These are phyloP conservation scores for Oophaga pumilio DNA, from an alignment of 2,113 vertebrate species.

Conservation along the genomic window DNA sequence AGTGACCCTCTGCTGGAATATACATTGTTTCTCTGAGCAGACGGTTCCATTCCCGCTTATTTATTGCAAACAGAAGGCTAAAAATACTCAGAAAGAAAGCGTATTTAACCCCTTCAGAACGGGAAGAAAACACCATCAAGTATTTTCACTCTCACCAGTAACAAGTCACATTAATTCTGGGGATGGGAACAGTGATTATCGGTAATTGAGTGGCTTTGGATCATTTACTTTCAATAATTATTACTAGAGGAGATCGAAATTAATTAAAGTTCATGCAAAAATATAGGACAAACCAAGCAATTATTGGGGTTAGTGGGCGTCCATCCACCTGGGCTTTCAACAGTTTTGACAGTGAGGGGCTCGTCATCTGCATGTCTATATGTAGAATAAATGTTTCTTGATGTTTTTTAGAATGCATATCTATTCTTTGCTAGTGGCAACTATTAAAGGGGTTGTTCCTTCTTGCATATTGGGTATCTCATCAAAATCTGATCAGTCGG, in stretches of 20 bases:
- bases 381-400: too few species aligned
- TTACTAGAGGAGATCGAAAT: not conserved
- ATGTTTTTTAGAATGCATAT: too few species aligned
- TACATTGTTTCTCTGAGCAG: not conserved
- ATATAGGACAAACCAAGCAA: not conserved
- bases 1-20: constrained; percentile 15
- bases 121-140: not conserved
- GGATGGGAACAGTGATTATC: not conserved
- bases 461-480: too few species aligned
- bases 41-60: not conserved
- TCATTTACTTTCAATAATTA: not conserved
- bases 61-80: constrained; percentile 10
- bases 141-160: not conserved
- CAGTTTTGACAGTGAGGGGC: too few species aligned
- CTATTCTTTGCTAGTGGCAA: too few species aligned
- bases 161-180: not conserved
- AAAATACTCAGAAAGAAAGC: not conserved
- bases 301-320: not conserved
- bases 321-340: too few species aligned
- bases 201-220: not conserved
- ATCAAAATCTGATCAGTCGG: too few species aligned
- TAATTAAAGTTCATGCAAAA: not conserved
- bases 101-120: constrained; percentile 8
- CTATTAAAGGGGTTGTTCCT: too few species aligned
- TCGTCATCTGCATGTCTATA: too few species aligned